Conservation (phyloP, 2,888 invertebrate species). For the Drosophila birchii region DNA sequence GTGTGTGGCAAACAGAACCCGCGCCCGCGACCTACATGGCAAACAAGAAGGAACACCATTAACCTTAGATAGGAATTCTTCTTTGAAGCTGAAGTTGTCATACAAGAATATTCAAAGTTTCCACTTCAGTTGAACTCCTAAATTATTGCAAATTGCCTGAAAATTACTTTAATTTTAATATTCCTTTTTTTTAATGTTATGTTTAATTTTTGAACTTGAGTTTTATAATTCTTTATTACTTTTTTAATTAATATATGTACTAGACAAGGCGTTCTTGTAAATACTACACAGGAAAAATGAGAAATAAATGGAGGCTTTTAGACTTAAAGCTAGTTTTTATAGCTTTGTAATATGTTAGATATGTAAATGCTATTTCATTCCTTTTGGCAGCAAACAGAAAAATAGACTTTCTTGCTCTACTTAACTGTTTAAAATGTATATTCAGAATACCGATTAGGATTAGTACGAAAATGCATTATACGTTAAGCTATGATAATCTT, state of each 20-base stretch:
- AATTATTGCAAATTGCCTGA: background rate
- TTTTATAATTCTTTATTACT: background rate
- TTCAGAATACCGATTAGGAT: background rate
- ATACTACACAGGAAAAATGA: background rate
- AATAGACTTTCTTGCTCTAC: background rate
- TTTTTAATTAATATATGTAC: background rate
- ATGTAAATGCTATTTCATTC: background rate
- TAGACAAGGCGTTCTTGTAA: background rate
- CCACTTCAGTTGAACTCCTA: background rate
- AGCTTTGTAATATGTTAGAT: background rate
- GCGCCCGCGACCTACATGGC: constrained; percentile 5
- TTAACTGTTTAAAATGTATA: background rate
- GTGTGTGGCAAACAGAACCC: constrained; percentile 22
- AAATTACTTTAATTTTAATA: too few relatives aligned
- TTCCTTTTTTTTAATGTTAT: background rate
- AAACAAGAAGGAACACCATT: background rate
- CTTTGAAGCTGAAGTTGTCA: background rate
- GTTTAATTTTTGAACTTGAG: background rate
- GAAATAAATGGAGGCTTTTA: constrained; percentile 2
- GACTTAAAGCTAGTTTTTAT: background rate
- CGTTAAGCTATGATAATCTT: too few relatives aligned
- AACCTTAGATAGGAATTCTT: background rate
- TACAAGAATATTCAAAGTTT: background rate
- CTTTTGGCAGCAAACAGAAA: background rate
- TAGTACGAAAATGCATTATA: too few relatives aligned